Evolutionary conservation across 2,888 invertebrate species (phyloP).

Genomic region (Idaea straminata): DNA sequence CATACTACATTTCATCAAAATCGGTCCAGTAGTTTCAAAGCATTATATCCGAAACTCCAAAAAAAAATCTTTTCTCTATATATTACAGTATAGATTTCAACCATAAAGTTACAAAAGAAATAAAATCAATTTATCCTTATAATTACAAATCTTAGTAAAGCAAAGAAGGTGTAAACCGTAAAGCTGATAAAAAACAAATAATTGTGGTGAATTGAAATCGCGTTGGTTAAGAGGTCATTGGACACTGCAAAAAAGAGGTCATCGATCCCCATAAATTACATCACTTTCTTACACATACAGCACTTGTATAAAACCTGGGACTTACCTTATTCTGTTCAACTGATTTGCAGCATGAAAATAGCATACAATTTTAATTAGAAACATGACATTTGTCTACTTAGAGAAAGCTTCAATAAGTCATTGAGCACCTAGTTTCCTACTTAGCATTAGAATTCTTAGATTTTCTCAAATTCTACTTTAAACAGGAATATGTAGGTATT

Average conservation of each 20-base stretch:
- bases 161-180: conserved; percentile 25
- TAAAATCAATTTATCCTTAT: background rate
- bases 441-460: background rate
- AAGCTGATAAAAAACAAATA: conserved; percentile 36
- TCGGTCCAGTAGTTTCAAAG: background rate
- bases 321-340: conserved; percentile 41
- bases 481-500: background rate
- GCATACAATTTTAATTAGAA: conserved; percentile 8
- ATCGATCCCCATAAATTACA: conserved; percentile 55
- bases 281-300: conserved; percentile 51
- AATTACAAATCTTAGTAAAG: background rate
- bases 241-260: conserved; percentile 68
- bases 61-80: background rate
- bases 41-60: background rate
- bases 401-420: background rate
- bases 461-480: background rate
- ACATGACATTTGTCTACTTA: background rate
- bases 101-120: too few relatives aligned
- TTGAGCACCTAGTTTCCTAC: conserved; percentile 7
- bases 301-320: conserved; percentile 24
- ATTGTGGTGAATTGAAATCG: conserved; percentile 52
- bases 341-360: conserved; percentile 46
- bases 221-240: conserved; percentile 69
- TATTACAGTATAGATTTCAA: too few relatives aligned
- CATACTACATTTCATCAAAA: background rate